Base-by-base conservation (phyloP, 2,797 vertebrate species). In the Acanthurus tractus region DNA sequence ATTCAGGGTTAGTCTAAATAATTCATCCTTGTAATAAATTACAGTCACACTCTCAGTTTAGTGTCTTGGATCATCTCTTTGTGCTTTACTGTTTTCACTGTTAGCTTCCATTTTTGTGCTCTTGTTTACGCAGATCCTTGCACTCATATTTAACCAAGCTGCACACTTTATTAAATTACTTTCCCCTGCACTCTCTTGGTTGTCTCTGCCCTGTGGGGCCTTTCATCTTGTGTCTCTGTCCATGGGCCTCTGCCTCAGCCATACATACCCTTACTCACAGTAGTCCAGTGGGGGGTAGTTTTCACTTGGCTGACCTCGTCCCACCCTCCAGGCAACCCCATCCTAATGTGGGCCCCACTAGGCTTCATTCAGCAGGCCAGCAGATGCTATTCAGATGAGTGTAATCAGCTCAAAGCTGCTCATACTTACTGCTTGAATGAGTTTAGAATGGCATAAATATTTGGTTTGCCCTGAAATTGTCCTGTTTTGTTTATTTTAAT, bases 371-470 rank as follows among this genome's bases (percentile, higher is more conserved):
- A 91, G 70, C 76, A 52, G 74, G 74, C 79, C 80, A 74, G 66
- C 93, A 93, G 92, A 94, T 94, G 93, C 87, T 90, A 79, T 91
- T 93, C 82, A 89, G 71, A 89, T 90, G 77, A 82, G 90, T 83
- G 70, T 54, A 69, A 75, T 81, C 49, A 78, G 73, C 80, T 84
- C 75, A 72, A 79, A 87, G 82, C 87, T 83, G 83, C 86, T 80
- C 74, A 70, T 66, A 49, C 81, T 86, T 66, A 8, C 76, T 81
- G 83, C 76, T 55, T 79, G 64, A 20, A 56, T 53, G 63, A 59
- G 86, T 84, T 83, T 82, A 91, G 91, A 86, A 85, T 79, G 88
- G 90, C 63, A 54, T 49, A 65, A 85, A 70, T 78, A 87, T 66
- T 63, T 79, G 55, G 34, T 52, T 29, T 49, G 55, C 67, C 61